Conservation (phyloP, 2,888 invertebrate genomes). For the Cephus pulcher region DNA sequence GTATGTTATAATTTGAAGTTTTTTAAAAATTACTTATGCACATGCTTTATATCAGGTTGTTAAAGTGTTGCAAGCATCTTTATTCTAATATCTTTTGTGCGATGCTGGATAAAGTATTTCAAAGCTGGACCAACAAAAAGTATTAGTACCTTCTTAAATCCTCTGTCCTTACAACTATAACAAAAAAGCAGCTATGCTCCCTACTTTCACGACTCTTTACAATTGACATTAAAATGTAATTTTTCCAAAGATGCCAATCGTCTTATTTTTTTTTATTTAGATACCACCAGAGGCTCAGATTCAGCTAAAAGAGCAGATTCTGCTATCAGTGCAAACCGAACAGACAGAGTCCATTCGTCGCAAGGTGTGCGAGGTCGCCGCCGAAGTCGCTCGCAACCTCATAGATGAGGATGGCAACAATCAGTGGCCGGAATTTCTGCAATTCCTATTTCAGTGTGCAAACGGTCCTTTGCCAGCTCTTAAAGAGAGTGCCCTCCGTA, state of each 20-base stretch:
- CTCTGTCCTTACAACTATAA: background rate
- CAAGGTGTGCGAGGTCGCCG: conserved; percentile 95
- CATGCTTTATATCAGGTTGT: background rate
- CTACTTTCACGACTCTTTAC: background rate
- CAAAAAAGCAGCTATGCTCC: background rate
- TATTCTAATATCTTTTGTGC: background rate
- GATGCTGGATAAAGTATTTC: background rate
- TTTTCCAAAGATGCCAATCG: background rate
- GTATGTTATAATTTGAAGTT: background rate
- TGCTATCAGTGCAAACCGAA: conserved; percentile 86
- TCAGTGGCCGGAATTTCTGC: conserved; percentile 96
- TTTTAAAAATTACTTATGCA: background rate
- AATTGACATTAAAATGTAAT: background rate
- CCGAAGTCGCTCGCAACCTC: conserved; percentile 95
- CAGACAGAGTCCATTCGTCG: conserved; percentile 83
- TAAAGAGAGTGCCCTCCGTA: conserved; percentile 93
- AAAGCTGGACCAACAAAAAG: background rate
- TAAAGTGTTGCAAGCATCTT: background rate
- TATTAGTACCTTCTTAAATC: background rate
- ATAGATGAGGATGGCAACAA: conserved; percentile 96
- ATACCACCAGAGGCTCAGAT: conserved; percentile 84
- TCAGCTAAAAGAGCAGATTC: conserved; percentile 87
- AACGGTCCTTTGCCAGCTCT: conserved; percentile 84
- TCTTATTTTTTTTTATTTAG: conserved; percentile 53
- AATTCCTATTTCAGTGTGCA: conserved; percentile 95